phyloP scores from a whole-genome alignment of 2,888 invertebrate genomes.

The Dendrolimus pini region DNA sequence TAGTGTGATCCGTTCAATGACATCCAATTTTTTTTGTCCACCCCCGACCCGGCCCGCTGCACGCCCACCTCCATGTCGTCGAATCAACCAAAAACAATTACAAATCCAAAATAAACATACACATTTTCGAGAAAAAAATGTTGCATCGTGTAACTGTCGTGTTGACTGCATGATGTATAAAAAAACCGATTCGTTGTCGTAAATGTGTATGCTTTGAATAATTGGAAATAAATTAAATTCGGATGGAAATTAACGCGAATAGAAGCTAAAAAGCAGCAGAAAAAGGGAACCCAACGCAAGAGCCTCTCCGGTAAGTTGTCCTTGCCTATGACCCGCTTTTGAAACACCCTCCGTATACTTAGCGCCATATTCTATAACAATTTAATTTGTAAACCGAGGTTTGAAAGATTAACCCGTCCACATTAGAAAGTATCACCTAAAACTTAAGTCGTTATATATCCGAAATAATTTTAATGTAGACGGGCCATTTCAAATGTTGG shows the following conservation, averaged over 20 bases:
- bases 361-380: slow-evolving; percentile 33
- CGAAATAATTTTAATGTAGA: too few species aligned
- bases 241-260: slow-evolving; percentile 76
- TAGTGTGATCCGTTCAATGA: slow-evolving; percentile 73
- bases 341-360: slow-evolving; percentile 45
- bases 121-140: slow-evolving; percentile 34
- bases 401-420: too few species aligned
- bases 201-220: slow-evolving; percentile 65
- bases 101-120: slow-evolving; percentile 46
- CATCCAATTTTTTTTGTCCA: slow-evolving; percentile 70
- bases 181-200: slow-evolving; percentile 58
- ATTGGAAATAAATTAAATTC: slow-evolving; percentile 42
- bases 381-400: slow-evolving; percentile 3
- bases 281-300: slow-evolving; percentile 83
- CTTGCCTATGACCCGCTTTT: slow-evolving; percentile 63
- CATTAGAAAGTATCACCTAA: too few species aligned
- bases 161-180: slow-evolving; percentile 73
- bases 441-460: too few species aligned
- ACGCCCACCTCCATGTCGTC: slow-evolving; percentile 67
- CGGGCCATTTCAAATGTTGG: slow-evolving; percentile 3
- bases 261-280: slow-evolving; percentile 97
- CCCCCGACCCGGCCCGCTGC: slow-evolving; percentile 69
- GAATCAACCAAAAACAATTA: slow-evolving; percentile 47
- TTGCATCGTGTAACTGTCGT: slow-evolving; percentile 72
- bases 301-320: slow-evolving; percentile 90